These are phyloP conservation scores for Burhinus bistriatus DNA, from an alignment of 2,113 vertebrate species.

Conservation along the genomic window DNA sequence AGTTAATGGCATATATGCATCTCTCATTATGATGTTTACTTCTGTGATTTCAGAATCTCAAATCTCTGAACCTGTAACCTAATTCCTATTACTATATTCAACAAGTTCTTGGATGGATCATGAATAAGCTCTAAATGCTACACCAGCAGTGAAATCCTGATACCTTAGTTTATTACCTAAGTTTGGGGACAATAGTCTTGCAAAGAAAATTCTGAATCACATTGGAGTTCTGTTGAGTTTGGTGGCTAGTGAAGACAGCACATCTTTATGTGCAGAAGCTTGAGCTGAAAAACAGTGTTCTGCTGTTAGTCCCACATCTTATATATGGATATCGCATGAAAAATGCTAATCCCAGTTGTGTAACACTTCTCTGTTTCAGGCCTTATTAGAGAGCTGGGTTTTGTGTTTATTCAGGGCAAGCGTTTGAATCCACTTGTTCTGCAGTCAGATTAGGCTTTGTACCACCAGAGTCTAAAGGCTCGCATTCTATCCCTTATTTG, in stretches of 20 bases:
- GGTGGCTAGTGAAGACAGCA: background rate
- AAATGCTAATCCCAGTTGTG: background rate
- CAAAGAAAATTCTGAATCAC: background rate
- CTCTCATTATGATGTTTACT: background rate
- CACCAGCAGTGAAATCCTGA: background rate
- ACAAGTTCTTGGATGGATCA: background rate
- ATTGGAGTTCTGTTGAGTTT: background rate
- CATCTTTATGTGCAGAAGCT: background rate
- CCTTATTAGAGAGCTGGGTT: background rate
- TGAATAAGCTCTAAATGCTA: background rate
- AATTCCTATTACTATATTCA: background rate
- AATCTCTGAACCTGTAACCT: background rate
- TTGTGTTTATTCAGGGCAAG: background rate
- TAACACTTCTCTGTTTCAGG: background rate
- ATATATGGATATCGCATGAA: rapidly evolving
- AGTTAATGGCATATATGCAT: background rate
- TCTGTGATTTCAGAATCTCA: background rate
- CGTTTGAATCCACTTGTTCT: background rate
- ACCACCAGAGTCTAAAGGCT: background rate
- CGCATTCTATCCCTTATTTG: background rate
- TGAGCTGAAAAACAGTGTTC: background rate
- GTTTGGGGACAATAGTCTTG: background rate
- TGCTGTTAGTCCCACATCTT: background rate
- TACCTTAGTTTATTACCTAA: background rate
- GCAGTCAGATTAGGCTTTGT: background rate